These are phyloP conservation scores for Paralichthys olivaceus DNA, from an alignment of 2,113 vertebrate genomes.

Conservation along the genomic window DNA sequence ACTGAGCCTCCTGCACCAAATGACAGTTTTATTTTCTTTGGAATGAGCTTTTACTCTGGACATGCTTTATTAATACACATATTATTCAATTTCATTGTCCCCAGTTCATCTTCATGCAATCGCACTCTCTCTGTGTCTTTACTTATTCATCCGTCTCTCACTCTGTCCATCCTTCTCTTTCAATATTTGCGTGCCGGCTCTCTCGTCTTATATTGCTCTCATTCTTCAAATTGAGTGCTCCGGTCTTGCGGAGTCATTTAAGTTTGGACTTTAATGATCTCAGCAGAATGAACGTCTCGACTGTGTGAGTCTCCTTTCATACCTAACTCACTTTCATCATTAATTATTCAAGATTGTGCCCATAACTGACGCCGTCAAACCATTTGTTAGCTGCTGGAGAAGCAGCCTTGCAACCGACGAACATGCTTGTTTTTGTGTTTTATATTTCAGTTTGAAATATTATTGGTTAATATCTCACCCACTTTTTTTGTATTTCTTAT, in stretches of 20 bases:
- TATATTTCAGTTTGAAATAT: background rate
- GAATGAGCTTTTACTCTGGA: background rate
- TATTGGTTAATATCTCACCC: too few species aligned
- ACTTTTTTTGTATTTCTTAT: background rate
- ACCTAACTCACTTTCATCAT: conserved; percentile 32
- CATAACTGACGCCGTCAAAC: conserved; percentile 23
- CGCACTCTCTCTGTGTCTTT: background rate
- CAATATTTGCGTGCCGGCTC: conserved; percentile 20
- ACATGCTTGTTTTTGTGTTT: background rate
- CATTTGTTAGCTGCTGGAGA: too few species aligned
- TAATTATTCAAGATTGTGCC: conserved; percentile 44
- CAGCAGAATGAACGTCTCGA: conserved; percentile 15
- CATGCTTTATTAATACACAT: conserved; percentile 42
- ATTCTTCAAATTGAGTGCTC: conserved; percentile 51
- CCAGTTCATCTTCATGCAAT: conserved; percentile 25
- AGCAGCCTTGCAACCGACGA: too few species aligned
- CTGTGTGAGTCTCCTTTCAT: conserved; percentile 18
- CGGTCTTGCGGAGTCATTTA: conserved; percentile 29
- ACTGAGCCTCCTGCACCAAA: background rate
- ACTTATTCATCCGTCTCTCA: background rate
- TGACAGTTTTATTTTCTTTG: background rate
- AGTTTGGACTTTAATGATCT: conserved; percentile 46
- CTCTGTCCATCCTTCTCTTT: conserved; percentile 9
- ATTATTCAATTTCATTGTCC: conserved; percentile 49
- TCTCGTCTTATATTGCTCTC: conserved; percentile 36